Percentiles rank a stretch among this genome's conserved stretches.
Evolutionary conservation across 2,888 invertebrate genomes (phyloP).

Genomic region (Andrena bucephala): DNA sequence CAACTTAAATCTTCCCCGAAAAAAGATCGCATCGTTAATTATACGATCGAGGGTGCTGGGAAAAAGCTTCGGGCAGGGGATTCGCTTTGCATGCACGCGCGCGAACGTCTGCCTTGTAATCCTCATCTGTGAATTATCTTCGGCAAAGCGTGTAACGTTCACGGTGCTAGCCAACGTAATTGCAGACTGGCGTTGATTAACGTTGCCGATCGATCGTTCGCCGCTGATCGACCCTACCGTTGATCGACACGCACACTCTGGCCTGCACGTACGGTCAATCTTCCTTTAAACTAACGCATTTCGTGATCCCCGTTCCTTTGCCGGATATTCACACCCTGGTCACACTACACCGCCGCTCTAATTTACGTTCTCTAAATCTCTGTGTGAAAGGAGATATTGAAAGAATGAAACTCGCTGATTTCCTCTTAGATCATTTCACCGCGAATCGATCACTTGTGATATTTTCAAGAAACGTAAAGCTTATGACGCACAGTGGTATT

Average conservation of each 20-base stretch:
- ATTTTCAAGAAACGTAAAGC: too few species aligned
- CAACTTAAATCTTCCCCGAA: background rate
- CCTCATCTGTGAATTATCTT: conserved; percentile 37
- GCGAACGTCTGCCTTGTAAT: conserved; percentile 40
- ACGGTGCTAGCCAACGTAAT: conserved; percentile 41
- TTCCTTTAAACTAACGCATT: conserved; percentile 40
- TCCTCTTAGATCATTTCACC: too few species aligned
- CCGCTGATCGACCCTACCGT: conserved; percentile 42
- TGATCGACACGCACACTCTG: conserved; percentile 32
- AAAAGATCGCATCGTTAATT: conserved; percentile 1
- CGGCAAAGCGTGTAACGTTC: conserved; percentile 53
- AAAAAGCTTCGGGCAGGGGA: background rate
- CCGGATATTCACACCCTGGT: background rate
- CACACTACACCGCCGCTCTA: background rate
- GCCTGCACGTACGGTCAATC: conserved; percentile 18
- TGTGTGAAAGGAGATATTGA: background rate
- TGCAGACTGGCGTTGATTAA: conserved; percentile 56
- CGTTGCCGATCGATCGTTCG: conserved; percentile 47
- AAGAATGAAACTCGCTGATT: background rate
- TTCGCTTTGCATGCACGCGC: background rate
- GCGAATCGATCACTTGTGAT: too few species aligned
- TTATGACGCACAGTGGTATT: too few species aligned
- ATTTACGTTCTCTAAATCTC: background rate
- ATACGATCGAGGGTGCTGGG: background rate
- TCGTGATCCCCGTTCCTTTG: conserved; percentile 1